Percentiles rank a stretch among this genome's conserved stretches.
Conservation (phyloP, 2,113 vertebrate species). For the Megaceryle maxima region DNA sequence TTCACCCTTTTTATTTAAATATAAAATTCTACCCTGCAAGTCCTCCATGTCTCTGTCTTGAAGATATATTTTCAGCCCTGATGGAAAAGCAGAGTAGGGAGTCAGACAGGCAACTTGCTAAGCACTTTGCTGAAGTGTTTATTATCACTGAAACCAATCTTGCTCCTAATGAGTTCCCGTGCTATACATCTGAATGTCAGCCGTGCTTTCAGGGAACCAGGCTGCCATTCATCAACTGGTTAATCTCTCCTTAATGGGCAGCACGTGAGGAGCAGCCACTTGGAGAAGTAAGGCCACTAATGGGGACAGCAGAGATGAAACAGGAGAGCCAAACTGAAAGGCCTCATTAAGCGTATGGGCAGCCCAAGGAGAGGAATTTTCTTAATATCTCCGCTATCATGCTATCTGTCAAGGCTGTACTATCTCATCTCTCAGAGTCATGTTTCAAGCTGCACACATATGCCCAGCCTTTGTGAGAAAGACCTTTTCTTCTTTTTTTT, state of each 20-base stretch:
- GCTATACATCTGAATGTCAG: background rate
- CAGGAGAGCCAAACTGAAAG: background rate
- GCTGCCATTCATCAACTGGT: background rate
- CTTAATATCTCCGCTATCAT: background rate
- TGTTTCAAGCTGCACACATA: slow-evolving; percentile 24
- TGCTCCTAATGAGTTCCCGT: background rate
- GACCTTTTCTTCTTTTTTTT: background rate
- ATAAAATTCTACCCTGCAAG: background rate
- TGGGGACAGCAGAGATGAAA: background rate
- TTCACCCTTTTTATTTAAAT: fast-evolving
- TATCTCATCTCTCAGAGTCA: background rate
- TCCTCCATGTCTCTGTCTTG: background rate
- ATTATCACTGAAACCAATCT: background rate
- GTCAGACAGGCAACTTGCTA: background rate
- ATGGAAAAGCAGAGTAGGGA: background rate
- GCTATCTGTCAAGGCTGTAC: background rate
- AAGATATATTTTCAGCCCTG: background rate
- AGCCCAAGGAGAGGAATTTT: slow-evolving; percentile 18
- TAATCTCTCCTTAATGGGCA: slow-evolving; percentile 37
- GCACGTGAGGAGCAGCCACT: background rate
- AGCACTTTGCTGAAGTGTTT: background rate
- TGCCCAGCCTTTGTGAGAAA: background rate
- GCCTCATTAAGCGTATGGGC: slow-evolving; percentile 19
- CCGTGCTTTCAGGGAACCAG: background rate
- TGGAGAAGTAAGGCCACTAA: background rate